These are phyloP conservation scores for Trachymyrmex septentrionalis DNA, from an alignment of 1,140 invertebrate species.

Conservation along the genomic window DNA sequence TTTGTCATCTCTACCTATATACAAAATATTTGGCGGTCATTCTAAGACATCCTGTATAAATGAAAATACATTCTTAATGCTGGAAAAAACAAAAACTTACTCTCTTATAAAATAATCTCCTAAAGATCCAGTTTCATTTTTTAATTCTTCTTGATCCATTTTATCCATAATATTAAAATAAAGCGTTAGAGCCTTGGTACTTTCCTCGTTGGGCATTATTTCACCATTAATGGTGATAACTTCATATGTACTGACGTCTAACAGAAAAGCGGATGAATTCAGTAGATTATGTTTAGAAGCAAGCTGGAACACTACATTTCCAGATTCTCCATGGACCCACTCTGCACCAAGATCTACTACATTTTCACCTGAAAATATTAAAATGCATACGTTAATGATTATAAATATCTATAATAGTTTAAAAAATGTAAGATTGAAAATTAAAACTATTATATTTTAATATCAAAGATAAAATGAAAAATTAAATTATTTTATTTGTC, in stretches of 20 bases:
- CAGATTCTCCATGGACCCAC: slow-evolving; percentile 93
- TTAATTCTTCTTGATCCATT: slow-evolving; percentile 71
- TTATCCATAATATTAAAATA: slow-evolving; percentile 73
- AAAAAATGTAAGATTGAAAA: not conserved
- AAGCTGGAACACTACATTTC: slow-evolving; percentile 90
- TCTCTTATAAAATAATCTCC: slow-evolving; percentile 85
- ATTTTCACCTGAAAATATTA: slow-evolving; percentile 83
- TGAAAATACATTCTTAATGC: no score
- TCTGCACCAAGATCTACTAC: slow-evolving; percentile 94
- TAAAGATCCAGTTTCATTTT: slow-evolving; percentile 80
- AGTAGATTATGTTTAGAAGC: slow-evolving; percentile 88
- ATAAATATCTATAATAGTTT: not conserved
- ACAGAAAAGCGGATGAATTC: slow-evolving; percentile 75
- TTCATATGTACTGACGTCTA: slow-evolving; percentile 75
- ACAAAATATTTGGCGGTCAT: no score
- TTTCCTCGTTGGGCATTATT: slow-evolving; percentile 76
- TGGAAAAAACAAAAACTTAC: slow-evolving; percentile 73
- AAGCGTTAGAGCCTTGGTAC: slow-evolving; percentile 71
- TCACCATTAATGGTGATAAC: slow-evolving; percentile 83
- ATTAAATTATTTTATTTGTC: not conserved
- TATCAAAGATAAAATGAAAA: not conserved
- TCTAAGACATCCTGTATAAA: no score
- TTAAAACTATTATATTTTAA: not conserved
- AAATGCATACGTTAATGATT: slow-evolving; percentile 40
- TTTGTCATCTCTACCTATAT: no score